Base-by-base conservation (phyloP, 2,888 invertebrate species). In the Apotomis betuletana region DNA sequence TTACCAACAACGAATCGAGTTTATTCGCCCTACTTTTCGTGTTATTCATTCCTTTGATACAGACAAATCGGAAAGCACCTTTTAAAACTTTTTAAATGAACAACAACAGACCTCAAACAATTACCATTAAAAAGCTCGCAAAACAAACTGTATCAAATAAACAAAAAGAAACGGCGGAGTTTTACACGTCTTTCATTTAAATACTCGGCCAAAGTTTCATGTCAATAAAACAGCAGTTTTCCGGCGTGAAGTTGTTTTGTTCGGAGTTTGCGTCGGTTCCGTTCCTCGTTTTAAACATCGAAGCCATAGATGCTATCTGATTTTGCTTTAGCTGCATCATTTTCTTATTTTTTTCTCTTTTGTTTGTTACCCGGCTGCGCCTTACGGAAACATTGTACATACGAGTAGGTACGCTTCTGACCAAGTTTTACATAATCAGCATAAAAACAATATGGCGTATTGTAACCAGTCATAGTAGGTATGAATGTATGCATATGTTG, bases 151-250 rank as follows among this genome's bases (percentile, higher is more conserved):
- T 55, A 61, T 46, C 9, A 27, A 70, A 59, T 54, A 49, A 67
- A 61, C 8, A 51, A 57, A 69, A 64, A 54, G 52, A 59, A 62
- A 72, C 44, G 15, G 41, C 44, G 12, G 12, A 62, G 57, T 46
- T 67, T 69, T 69, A 57, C 69, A 54, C 59, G 72, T 74, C 27
- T 55, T 73, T 74, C 69, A 74, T 76, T 74, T 70, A 74, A 74
- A 75, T 77, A 73, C 76, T 74, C 71, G 55, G 36, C 36, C 44
- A 68, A 67, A 63, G 67, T 63, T 63, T 69, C 67, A 57, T 75
- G 74, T 74, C 70, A 67, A 73, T 75, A 67, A 71, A 74, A 68
- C 57, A 49, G 59, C 65, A 57, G 70, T 62, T 62, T 67, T 27
- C 41, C n/a, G 13, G 44, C 60, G 62, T 73, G 61, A 70, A 64